Evolutionary conservation across 2,888 invertebrate species (phyloP).

Genomic region (Eulithis prunata): DNA sequence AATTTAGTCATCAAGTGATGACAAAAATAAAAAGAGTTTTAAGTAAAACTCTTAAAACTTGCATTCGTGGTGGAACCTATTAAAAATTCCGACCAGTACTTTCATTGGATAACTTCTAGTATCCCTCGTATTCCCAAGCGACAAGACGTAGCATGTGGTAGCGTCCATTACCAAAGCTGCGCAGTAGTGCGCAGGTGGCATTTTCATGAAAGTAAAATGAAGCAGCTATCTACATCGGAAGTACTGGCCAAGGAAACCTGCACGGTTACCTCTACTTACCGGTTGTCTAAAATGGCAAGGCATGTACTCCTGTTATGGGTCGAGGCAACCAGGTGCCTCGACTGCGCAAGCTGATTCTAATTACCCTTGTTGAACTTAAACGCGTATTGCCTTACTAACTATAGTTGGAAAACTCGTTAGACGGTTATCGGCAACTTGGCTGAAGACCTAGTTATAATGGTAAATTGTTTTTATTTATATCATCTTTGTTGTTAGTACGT

Average conservation of each 20-base stretch:
- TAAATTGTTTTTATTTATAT: not conserved
- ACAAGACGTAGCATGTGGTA: not conserved
- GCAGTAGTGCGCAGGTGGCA: constrained; percentile 16
- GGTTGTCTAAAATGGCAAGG: constrained; percentile 26
- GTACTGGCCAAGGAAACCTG: constrained; percentile 22
- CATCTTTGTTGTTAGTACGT: not conserved
- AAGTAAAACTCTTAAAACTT: too few relatives aligned
- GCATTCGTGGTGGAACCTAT: not conserved
- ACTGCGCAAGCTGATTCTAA: constrained; percentile 28
- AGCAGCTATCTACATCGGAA: constrained; percentile 22
- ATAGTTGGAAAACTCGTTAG: constrained; percentile 2
- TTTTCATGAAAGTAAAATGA: constrained; percentile 24
- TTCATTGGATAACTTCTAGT: not conserved
- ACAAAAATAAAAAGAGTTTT: too few relatives aligned
- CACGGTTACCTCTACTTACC: constrained; percentile 3
- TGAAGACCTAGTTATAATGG: not conserved
- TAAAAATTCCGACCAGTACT: constrained; percentile 1
- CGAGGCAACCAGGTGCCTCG: constrained; percentile 25
- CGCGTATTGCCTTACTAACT: constrained; percentile 22
- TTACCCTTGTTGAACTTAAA: constrained; percentile 26
- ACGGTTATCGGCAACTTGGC: not conserved
- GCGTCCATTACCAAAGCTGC: not conserved
- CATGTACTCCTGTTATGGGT: constrained; percentile 27
- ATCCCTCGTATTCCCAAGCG: not conserved
- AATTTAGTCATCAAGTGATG: too few relatives aligned